Percentiles rank a stretch among this genome's conserved stretches.
phyloP scores from a whole-genome alignment of 2,113 vertebrate genomes.

The Morone chrysops region DNA sequence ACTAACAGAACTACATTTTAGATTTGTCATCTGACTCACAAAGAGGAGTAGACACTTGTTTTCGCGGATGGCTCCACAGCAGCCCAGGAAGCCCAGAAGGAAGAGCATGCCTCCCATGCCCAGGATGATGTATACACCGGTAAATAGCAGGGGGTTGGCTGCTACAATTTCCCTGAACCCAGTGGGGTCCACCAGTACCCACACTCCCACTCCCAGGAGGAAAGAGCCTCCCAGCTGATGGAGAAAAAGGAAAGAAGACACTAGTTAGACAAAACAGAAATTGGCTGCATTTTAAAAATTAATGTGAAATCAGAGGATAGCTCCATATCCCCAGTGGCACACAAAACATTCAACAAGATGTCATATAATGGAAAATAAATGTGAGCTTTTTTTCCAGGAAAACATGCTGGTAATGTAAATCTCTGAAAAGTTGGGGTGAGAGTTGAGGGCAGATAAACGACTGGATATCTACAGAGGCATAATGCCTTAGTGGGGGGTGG shows the following conservation, averaged over 20 bases:
- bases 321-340: slow-evolving; percentile 10
- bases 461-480: slow-evolving; percentile 29
- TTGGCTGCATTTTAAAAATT: slow-evolving; percentile 33
- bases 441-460: slow-evolving; percentile 43
- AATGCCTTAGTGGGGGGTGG: slow-evolving; percentile 23
- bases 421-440: slow-evolving; percentile 20
- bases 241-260: slow-evolving; percentile 19
- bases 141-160: slow-evolving; percentile 92
- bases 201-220: slow-evolving; percentile 93
- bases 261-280: slow-evolving; percentile 50
- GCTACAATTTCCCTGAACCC: slow-evolving; percentile 96
- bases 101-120: slow-evolving; percentile 96
- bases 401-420: slow-evolving; percentile 42
- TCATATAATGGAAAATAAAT: slow-evolving; percentile 37
- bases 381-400: neutral
- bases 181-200: slow-evolving; percentile 95
- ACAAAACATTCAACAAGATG: slow-evolving; percentile 46
- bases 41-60: slow-evolving; percentile 97
- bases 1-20: slow-evolving; percentile 30
- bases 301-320: slow-evolving; percentile 42
- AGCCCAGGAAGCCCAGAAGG: slow-evolving; percentile 95
- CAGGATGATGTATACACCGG: slow-evolving; percentile 92
- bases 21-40: slow-evolving; percentile 85
- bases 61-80: slow-evolving; percentile 95
- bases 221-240: slow-evolving; percentile 92